These are phyloP conservation scores for Sarcophaga variegata DNA, from an alignment of 2,888 invertebrate genomes.

Conservation along the genomic window DNA sequence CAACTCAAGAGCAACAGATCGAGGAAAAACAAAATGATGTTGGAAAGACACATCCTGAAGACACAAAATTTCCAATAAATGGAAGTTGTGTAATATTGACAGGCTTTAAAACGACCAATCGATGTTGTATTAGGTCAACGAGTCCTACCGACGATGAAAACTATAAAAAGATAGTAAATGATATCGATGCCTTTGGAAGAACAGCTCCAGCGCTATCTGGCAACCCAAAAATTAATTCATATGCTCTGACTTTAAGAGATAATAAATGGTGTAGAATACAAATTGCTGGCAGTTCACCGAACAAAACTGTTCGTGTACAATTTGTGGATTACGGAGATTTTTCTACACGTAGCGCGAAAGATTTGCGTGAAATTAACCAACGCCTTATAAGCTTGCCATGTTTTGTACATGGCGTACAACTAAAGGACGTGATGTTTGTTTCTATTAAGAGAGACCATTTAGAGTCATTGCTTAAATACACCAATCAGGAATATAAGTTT, in stretches of 20 bases:
- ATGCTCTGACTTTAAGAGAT: slow-evolving; percentile 28
- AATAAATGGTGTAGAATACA: slow-evolving; percentile 57
- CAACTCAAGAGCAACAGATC: background rate
- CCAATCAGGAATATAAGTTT: slow-evolving; percentile 52
- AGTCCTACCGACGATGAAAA: slow-evolving; percentile 38
- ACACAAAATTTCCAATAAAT: slow-evolving; percentile 31
- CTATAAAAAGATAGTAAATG: slow-evolving; percentile 33
- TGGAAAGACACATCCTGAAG: background rate
- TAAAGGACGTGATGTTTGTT: slow-evolving; percentile 29
- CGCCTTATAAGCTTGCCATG: slow-evolving; percentile 43
- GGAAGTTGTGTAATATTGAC: slow-evolving; percentile 56
- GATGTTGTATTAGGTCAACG: slow-evolving; percentile 62
- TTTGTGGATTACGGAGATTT: slow-evolving; percentile 52
- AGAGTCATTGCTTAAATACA: background rate
- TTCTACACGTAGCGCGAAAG: background rate
- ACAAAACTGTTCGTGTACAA: background rate
- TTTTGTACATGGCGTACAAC: slow-evolving; percentile 36
- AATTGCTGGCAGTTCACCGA: slow-evolving; percentile 27
- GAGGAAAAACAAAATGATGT: background rate
- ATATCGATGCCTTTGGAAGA: slow-evolving; percentile 55
- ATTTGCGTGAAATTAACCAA: slow-evolving; percentile 29
- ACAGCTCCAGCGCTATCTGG: background rate
- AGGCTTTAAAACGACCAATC: slow-evolving; percentile 58
- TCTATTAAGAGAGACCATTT: background rate
- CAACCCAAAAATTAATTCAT: slow-evolving; percentile 17